Evolutionary conservation across 1,140 invertebrate species (phyloP), one percentile per base, ranked within the genome.

Genomic region (Harlomillsia oculata): DNA sequence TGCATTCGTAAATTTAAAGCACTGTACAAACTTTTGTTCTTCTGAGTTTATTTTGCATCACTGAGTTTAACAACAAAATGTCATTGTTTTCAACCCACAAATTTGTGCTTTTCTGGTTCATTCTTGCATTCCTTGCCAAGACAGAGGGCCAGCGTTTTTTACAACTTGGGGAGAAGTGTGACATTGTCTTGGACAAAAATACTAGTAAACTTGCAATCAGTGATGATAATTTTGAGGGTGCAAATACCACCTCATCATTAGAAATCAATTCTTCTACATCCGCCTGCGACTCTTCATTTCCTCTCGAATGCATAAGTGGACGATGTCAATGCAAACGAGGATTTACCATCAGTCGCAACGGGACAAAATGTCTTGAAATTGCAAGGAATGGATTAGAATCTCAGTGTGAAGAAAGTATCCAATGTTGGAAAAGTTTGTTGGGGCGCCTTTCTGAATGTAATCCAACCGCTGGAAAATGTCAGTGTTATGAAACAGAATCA

Each of bases 311-410:
- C 28, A 37, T 45, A 13, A 25, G 16, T 25, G 63, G 57, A 13
- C 29, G 58, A 1, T 65, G 64, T 40, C 56, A 62, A 26, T 65
- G 64, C 41, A 64, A 64, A 37, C 14, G 34, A n/a, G 58, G 62
- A 20, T 62, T 34, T 32, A 65, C 64, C 18, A 57, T 62, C 29
- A 62, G 51, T 48, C 53, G 60, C 16, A 62, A 65, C 57, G 64
- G 60, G 11, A 62, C 53, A 0, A 56, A 60, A 32, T 65, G 64
- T 23, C 39, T 65, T 5, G 64, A 65, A 43, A 37, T 65, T 20
- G 64, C 60, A 4, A 46, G 64, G 32, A 60, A 65, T 49, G 64
- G 64, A 23, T 25, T 65, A n/a, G 64, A 62, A 0, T 65, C 64
- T n/a, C 13, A 16, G 0, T 65, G 64, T 34, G 57, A 60, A 14